Evolutionary conservation across 2,888 invertebrate species (phyloP), one percentile per base, ranked within the genome.

Genomic region (Temnothorax unifasciatus): DNA sequence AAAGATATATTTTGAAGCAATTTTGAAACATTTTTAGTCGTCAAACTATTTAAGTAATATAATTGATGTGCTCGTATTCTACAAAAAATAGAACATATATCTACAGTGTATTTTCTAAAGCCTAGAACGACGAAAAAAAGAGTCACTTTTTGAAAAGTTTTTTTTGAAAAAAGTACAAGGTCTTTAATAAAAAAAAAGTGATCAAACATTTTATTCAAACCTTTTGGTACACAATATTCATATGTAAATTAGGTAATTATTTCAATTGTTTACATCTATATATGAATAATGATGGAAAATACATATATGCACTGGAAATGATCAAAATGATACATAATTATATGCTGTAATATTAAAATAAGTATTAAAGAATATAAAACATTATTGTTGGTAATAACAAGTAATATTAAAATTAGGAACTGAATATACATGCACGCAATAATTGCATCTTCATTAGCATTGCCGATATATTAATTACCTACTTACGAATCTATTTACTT

Each of bases 1-100:
- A 52, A 76, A 64, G 25, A 52, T 47, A 63, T 38, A 15, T 63
- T 57, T 61, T 34, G 38, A 38, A 63, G 29, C 3, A 44, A 34
- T 34, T 50, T 50, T 50, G 13, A 34, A 34, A 34, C 34, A 34
- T 6, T 34, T 4, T 50, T 50, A 50, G 34, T 18, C 3, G 0
- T 25, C 57, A 54, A 73, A 54, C 4, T 54, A 21, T 50, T 13
- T 50, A 6, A 29, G 3, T 8, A 54, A 54, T 54, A 38, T 38
- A 13, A 34, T 34, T 52, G n/a, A 13, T 64, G 21, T 64, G 21
- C 11, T 13, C 34, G 15, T 6, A 52, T 52, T n/a, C n/a, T 41
- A 3, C 2, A 6, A 34, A 50, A 29, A 68, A 66, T 66, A 25
- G 2, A 47, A 68, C 9, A 15, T 25, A 18, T 29, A 2, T 21